Conservation (phyloP, 1,140 invertebrate species). For the Panulirus ornatus region DNA sequence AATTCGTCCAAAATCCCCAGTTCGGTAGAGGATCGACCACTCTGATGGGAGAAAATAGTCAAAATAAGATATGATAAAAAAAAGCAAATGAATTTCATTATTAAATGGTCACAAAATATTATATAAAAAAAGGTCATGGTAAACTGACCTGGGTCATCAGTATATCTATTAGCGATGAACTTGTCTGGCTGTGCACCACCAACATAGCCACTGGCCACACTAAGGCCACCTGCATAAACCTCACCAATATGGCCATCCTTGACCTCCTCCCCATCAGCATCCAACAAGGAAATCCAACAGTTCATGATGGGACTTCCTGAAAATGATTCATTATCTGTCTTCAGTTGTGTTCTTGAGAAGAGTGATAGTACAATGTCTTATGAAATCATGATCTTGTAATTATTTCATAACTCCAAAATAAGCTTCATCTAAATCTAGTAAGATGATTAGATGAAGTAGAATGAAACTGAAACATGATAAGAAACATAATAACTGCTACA, state of each 20-base stretch:
- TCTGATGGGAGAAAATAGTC: conserved; percentile 45
- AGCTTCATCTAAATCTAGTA: no score
- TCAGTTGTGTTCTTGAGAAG: no score
- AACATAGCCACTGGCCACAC: conserved; percentile 89
- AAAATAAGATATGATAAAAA: conserved; percentile 10
- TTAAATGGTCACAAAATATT: background rate
- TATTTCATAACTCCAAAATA: no score
- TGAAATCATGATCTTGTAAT: no score
- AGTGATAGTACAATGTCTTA: no score
- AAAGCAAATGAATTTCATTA: no score
- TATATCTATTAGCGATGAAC: conserved; percentile 48
- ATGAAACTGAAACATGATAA: no score
- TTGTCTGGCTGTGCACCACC: conserved; percentile 78
- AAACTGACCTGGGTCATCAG: conserved; percentile 80
- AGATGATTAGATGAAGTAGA: no score
- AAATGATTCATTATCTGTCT: no score
- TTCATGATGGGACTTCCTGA: conserved; percentile 86
- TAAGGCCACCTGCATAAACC: conserved; percentile 87
- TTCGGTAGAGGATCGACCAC: conserved; percentile 83
- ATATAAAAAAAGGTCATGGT: background rate
- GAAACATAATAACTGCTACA: no score
- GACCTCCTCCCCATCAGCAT: conserved; percentile 84
- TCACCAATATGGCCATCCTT: conserved; percentile 87
- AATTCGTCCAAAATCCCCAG: conserved; percentile 89
- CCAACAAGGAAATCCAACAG: conserved; percentile 87